Evolutionary conservation across 2,888 invertebrate genomes (phyloP).

Genomic region (Mechanitis mazaeus): DNA sequence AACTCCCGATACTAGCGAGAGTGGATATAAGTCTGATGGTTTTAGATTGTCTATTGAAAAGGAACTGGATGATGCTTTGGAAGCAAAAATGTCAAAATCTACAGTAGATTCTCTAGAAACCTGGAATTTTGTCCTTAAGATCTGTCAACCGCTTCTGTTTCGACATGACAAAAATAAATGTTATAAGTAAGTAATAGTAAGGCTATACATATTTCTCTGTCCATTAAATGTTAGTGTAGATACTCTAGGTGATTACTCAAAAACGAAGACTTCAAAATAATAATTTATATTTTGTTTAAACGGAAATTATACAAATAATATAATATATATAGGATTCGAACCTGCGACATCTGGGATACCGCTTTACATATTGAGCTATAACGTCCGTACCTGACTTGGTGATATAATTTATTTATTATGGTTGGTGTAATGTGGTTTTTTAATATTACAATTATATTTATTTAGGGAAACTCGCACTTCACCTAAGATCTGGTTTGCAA

Average conservation of each 20-base stretch:
- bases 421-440: neutral
- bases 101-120: slow-evolving; percentile 62
- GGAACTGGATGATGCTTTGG: slow-evolving; percentile 39
- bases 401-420: too few relatives aligned
- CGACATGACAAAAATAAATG: slow-evolving; percentile 67
- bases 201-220: neutral
- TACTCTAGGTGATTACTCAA: too few relatives aligned
- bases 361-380: too few relatives aligned
- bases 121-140: slow-evolving; percentile 68
- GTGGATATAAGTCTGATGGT: slow-evolving; percentile 40
- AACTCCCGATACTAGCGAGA: slow-evolving; percentile 45
- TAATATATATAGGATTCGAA: too few relatives aligned
- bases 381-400: too few relatives aligned
- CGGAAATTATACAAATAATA: too few relatives aligned
- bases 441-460: slow-evolving; percentile 3
- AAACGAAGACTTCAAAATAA: too few relatives aligned
- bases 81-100: slow-evolving; percentile 46
- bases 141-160: slow-evolving; percentile 66
- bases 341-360: too few relatives aligned
- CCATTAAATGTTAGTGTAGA: too few relatives aligned
- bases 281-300: too few relatives aligned
- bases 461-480: slow-evolving; percentile 50
- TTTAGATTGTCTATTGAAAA: slow-evolving; percentile 50
- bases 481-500: slow-evolving; percentile 61
- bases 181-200: slow-evolving; percentile 49